Conservation (phyloP, 1,140 invertebrate species). For the Drosophila lowei region DNA sequence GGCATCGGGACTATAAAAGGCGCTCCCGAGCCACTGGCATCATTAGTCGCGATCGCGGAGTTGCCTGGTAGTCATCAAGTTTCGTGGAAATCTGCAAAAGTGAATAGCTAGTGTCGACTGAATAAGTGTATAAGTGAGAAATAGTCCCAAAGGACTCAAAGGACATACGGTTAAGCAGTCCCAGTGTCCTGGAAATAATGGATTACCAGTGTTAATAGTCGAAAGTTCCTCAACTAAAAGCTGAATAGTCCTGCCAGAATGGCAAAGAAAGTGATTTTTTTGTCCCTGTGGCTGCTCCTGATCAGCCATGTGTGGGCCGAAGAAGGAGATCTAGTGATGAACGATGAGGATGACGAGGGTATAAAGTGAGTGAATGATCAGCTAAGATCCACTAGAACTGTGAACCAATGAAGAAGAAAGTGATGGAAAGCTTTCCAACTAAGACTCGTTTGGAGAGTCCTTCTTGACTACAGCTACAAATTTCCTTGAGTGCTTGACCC, state of each 20-base stretch:
- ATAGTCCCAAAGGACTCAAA: slow-evolving; percentile 8
- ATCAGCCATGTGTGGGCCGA: slow-evolving; percentile 37
- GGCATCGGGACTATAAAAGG: slow-evolving; percentile 58
- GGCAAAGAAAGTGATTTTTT: slow-evolving; percentile 42
- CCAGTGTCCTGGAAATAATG: slow-evolving; percentile 27
- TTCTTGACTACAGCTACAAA: too few species aligned
- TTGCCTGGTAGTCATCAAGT: slow-evolving; percentile 20
- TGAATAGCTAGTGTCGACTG: slow-evolving; percentile 13
- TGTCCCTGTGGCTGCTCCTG: slow-evolving; percentile 38
- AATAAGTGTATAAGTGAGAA: slow-evolving; percentile 15
- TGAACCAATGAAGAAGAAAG: too few species aligned
- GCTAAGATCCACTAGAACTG: background rate
- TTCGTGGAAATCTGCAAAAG: slow-evolving; percentile 31
- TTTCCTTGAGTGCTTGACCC: too few species aligned
- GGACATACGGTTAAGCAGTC: slow-evolving; percentile 8
- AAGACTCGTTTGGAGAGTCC: too few species aligned
- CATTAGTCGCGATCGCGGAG: slow-evolving; percentile 55
- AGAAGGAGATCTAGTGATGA: slow-evolving; percentile 61
- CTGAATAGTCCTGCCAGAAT: slow-evolving; percentile 32
- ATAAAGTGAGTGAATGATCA: slow-evolving; percentile 46
- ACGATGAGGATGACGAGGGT: slow-evolving; percentile 59
- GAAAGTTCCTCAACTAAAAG: background rate
- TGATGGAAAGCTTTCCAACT: too few species aligned
- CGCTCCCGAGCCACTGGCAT: slow-evolving; percentile 5
- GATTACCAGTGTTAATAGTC: slow-evolving; percentile 46